Conservation (phyloP, 1,140 invertebrate genomes). For the Drosophila rhopaloa region DNA sequence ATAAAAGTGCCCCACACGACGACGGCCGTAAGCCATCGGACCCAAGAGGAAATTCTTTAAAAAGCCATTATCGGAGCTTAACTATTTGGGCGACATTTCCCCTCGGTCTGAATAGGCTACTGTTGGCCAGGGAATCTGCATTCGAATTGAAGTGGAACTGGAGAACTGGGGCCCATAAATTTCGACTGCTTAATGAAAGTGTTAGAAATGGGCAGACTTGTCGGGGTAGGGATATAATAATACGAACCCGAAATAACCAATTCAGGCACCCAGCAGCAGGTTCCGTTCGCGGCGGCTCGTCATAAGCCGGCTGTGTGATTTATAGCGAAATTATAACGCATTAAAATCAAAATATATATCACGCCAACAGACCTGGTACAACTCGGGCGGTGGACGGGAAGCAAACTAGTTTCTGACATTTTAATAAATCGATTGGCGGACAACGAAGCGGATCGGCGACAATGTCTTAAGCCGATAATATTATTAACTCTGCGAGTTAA, state of each 20-base stretch:
- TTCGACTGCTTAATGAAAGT: constrained; percentile 65
- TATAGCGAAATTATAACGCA: constrained; percentile 82
- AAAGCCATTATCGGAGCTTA: constrained; percentile 77
- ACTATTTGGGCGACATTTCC: constrained; percentile 61
- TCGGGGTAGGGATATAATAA: constrained; percentile 12
- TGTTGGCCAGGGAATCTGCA: constrained; percentile 62
- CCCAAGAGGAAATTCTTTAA: constrained; percentile 70
- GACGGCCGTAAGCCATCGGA: constrained; percentile 52
- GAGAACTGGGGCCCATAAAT: constrained; percentile 52
- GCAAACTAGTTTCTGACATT: constrained; percentile 78
- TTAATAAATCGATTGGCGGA: constrained; percentile 77
- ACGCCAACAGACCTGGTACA: constrained; percentile 37
- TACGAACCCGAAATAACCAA: constrained; percentile 24
- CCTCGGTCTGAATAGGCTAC: constrained; percentile 55
- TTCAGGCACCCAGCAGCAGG: constrained; percentile 29
- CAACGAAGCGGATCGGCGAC: constrained; percentile 70
- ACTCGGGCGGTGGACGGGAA: constrained; percentile 26
- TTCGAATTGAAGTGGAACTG: constrained; percentile 73
- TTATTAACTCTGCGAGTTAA: constrained; percentile 80
- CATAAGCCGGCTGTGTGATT: constrained; percentile 78
- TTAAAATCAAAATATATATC: constrained; percentile 79
- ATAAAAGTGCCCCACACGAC: constrained; percentile 55
- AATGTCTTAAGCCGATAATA: constrained; percentile 82
- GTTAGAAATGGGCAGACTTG: constrained; percentile 68
- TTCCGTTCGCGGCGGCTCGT: constrained; percentile 37